Conservation (phyloP, 2,888 invertebrate genomes). For the Ceratothoa steindachneri region DNA sequence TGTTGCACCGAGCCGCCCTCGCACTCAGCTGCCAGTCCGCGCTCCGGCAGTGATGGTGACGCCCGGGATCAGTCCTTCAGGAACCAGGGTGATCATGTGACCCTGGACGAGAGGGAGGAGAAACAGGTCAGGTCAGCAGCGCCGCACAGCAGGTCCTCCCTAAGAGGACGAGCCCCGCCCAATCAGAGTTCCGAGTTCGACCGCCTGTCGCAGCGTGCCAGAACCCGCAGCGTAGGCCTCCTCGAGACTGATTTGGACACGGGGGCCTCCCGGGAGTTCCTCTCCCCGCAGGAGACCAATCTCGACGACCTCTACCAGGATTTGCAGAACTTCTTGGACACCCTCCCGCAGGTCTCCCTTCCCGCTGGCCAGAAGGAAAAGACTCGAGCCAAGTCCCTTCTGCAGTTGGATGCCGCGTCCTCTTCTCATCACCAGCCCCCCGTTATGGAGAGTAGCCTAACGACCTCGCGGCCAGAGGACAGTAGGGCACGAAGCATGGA, state of each 20-base stretch:
- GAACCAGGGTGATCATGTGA: conserved; percentile 7
- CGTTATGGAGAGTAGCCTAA: conserved; percentile 35
- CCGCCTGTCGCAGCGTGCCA: conserved; percentile 51
- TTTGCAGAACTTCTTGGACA: conserved; percentile 33
- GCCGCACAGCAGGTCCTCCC: neutral
- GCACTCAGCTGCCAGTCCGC: conserved; percentile 59
- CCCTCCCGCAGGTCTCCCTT: conserved; percentile 24
- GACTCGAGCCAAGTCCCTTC: conserved; percentile 44
- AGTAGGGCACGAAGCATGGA: conserved; percentile 78
- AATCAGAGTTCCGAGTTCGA: neutral
- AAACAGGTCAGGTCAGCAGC: conserved; percentile 6
- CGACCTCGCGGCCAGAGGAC: conserved; percentile 36
- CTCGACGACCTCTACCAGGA: conserved; percentile 47
- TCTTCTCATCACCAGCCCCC: conserved; percentile 13
- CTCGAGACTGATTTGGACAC: conserved; percentile 87
- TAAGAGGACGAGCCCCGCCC: neutral
- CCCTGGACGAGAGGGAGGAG: conserved; percentile 1
- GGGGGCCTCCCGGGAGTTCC: conserved; percentile 43
- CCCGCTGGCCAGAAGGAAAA: conserved; percentile 20
- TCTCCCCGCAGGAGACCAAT: conserved; percentile 34
- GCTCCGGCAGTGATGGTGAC: conserved; percentile 38
- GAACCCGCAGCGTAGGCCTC: conserved; percentile 60
- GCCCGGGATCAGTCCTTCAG: conserved; percentile 15
- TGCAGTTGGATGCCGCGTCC: conserved; percentile 34
- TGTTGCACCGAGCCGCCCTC: conserved; percentile 72